Evolutionary conservation across 2,888 invertebrate species (phyloP).

Genomic region (Pseudococcus longispinus): DNA sequence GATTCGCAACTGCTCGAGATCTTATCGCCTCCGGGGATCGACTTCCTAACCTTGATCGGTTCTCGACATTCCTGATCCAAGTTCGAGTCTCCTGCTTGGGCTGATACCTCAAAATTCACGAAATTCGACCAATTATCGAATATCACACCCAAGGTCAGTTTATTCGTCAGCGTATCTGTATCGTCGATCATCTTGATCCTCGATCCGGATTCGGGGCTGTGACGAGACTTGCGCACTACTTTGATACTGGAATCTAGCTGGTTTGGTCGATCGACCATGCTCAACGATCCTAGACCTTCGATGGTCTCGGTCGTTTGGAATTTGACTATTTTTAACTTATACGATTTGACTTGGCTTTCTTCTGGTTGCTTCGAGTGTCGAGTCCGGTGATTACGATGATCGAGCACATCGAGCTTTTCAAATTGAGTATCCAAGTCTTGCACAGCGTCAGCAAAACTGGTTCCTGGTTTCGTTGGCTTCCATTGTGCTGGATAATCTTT

Average conservation of each 20-base stretch:
- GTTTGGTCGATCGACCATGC: not conserved
- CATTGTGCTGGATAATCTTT: not conserved
- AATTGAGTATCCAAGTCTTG: not conserved
- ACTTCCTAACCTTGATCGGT: not conserved
- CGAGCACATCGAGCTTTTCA: no score
- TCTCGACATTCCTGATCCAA: not conserved
- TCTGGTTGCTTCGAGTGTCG: not conserved
- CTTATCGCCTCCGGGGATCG: not conserved
- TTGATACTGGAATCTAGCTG: not conserved
- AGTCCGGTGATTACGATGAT: no score
- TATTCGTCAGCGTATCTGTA: not conserved
- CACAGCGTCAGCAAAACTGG: not conserved
- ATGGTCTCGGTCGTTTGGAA: conserved; percentile 26
- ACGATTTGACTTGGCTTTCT: not conserved
- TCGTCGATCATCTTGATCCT: conserved; percentile 7
- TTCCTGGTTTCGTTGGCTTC: not conserved
- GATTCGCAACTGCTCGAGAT: not conserved
- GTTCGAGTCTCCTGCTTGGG: not conserved
- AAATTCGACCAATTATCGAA: not conserved
- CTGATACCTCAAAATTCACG: not conserved
- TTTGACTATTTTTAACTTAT: conserved; percentile 18
- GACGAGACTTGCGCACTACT: not conserved
- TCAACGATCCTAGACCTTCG: not conserved
- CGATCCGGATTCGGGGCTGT: not conserved
- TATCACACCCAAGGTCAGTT: not conserved